Base-by-base conservation (phyloP, 1,140 invertebrate genomes). In the Drosophila varians region DNA sequence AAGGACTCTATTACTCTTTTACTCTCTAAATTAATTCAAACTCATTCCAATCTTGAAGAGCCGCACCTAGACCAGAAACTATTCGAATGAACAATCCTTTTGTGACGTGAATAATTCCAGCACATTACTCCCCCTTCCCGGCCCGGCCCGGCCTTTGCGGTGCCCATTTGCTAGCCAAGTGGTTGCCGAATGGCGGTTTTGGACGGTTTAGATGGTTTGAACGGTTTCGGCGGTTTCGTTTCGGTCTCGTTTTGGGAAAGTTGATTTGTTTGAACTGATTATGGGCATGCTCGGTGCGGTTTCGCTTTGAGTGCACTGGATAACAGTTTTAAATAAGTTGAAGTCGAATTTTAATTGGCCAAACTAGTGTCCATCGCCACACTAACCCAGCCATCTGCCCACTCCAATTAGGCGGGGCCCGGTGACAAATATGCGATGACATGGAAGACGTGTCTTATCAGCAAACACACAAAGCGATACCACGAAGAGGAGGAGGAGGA, bases 241-340 rank as follows among this genome's bases (percentile, higher is more conserved):
- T 54, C 42, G 21, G 68, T 62, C 77, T 54, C 62, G 58, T 43
- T 68, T 68, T 65, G 64, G 60, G 77, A 82, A 82, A 77, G 77
- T 80, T 80, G 77, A 80, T 80, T 80, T 77, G 68, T 80, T 83
- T 57, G 56, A 82, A 77, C 77, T 80, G 77, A 80, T 80, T 80
- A 68, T 80, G 77, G 73, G 65, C 64, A 75, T 69, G 74, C 53
- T 43, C 49, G 60, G 49, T 68, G 69, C 47, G 69, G 77, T 82
- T 76, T 82, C 36, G 77, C 73, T 82, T 79, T 49, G 77, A 74
- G 56, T 52, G 38, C 4, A 16, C 12, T 11, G 19, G 76, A 80
- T 75, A 80, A 79, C 80, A 80, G 77, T 82, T 80, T 80, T 57
- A 76, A 76, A 80, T 76, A 80, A 80, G 72, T 72, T 56, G 4